Evolutionary conservation across 2,113 vertebrate genomes (phyloP), one percentile per base, ranked within the genome.

Genomic region (Chionomys nivalis): DNA sequence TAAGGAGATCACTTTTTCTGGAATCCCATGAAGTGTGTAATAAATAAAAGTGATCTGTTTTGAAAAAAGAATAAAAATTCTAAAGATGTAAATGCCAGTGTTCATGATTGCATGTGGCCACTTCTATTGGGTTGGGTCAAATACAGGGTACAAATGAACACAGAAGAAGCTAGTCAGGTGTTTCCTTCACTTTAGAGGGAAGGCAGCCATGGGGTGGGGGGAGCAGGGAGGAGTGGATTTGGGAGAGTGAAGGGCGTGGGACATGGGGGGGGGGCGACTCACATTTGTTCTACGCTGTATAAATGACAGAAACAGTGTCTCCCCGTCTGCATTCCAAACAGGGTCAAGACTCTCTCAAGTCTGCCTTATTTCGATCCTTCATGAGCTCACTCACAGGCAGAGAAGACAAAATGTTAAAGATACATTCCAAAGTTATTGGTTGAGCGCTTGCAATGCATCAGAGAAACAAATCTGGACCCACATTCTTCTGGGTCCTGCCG

Each of bases 41-140:
- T 83, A 47, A 93, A 55, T 47, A 85, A 81, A 89, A 52, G 49
- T 42, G 36, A 47, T 63, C 83, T 93, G 75, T 90, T 94, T 42
- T 83, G n/a, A 88, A 87, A 63, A 85, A 85, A 49, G 92, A 90
- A 96, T 42, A 88, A 94, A 89, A 52, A 9, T 47, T 88, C 49
- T 44, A 88, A 58, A n/a, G 90, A 76, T 77, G 90, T 94, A 52
- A 94, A 73, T 93, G 49, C 17, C 44, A 61, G 73, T 36, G 44
- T 94, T 87, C 13, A 76, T 47, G 58, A 76, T 68, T 75, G 24
- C 72, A n/a, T 58, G n/a, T 47, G 70, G 21, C 91, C 86, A 61
- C 70, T 96, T 92, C 49, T 61, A 55, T 39, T 88, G 77, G 26
- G 28, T 12, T 36, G 75, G 83, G 63, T 68, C 65, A 19, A 87